Evolutionary conservation across 2,888 invertebrate species (phyloP), one percentile per base, ranked within the genome.

Genomic region (Axea sp.): DNA sequence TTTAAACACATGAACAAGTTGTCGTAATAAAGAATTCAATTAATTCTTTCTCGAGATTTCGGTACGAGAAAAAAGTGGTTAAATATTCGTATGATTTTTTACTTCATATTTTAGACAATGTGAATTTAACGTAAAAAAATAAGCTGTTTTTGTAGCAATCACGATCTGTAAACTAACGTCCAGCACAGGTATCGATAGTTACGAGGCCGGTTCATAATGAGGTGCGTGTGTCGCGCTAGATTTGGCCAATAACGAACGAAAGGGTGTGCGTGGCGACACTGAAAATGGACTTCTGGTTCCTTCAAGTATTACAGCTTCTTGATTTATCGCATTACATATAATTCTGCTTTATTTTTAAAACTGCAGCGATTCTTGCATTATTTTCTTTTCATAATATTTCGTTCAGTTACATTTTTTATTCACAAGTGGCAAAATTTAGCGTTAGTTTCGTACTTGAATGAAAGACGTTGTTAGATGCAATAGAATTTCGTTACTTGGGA

Each of bases 201-300:
- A 75, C 76, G 75, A 80, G 81, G 75, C 73, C 71, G 78, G 78
- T 77, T 79, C 73, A 67, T 87, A 87, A 87, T 84, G 84, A 86
- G 76, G 87, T 83, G 85, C 86, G 87, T 87, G 87, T 84, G 82
- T 78, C 78, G 78, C 49, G 69, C 79, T 79, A 84, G 85, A 87
- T 87, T 87, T 87, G 83, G 86, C 87, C 86, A 87, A 87, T 87
- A 79, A 72, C 35, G 14, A 37, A 14, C 59, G 75, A 75, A 78
- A 78, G 77, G 77, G 77, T 76, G 75, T 62, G 55, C 71, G 55
- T 64, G 62, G 62, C 60, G 65, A 57, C 43, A 41, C 19, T 57
- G 51, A 12, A 47, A 73, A 64, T 24, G 69, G 76, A 76, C 73
- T 49, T 28, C 39, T 22, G 67, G 39, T 55, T 64, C 59, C 60